Evolutionary conservation across 2,797 vertebrate species (phyloP).

Genomic region (Nyctibius grandis): DNA sequence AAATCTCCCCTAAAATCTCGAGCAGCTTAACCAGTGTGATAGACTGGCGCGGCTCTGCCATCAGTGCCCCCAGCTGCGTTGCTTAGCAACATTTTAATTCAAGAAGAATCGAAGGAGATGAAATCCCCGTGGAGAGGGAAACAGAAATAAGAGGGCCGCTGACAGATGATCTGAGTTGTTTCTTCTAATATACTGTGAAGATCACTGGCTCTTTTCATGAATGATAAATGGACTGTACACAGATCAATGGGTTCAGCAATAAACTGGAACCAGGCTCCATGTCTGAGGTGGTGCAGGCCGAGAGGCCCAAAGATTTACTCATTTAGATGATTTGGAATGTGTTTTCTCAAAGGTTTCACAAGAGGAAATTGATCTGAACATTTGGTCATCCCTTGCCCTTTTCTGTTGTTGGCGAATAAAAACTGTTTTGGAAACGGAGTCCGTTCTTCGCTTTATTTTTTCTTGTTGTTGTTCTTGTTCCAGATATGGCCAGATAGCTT

Average conservation of each 20-base stretch:
- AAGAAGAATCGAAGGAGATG: constrained; percentile 85
- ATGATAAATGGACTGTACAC: constrained; percentile 90
- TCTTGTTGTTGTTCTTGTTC: not conserved
- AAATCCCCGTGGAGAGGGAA: constrained; percentile 86
- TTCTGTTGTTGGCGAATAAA: constrained; percentile 58
- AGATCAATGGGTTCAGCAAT: constrained; percentile 86
- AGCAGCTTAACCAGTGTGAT: constrained; percentile 77
- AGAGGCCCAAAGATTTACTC: constrained; percentile 69
- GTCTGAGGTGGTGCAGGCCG: constrained; percentile 68
- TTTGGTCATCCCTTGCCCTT: constrained; percentile 68
- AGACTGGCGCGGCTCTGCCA: constrained; percentile 71
- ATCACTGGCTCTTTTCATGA: constrained; percentile 90
- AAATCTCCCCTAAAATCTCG: constrained; percentile 57
- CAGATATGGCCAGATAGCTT: not conserved
- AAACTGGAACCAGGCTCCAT: constrained; percentile 77
- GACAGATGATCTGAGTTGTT: constrained; percentile 91
- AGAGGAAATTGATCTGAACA: constrained; percentile 70
- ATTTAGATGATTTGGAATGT: constrained; percentile 72
- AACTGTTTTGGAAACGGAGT: constrained; percentile 44
- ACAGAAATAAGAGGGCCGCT: constrained; percentile 86
- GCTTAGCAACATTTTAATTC: constrained; percentile 91
- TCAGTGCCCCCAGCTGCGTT: constrained; percentile 81
- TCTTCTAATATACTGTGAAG: constrained; percentile 93
- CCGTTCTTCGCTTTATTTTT: not conserved
- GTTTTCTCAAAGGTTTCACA: constrained; percentile 71